Base-by-base conservation (phyloP, 2,113 vertebrate genomes). In the Acrocephalus kingi region DNA sequence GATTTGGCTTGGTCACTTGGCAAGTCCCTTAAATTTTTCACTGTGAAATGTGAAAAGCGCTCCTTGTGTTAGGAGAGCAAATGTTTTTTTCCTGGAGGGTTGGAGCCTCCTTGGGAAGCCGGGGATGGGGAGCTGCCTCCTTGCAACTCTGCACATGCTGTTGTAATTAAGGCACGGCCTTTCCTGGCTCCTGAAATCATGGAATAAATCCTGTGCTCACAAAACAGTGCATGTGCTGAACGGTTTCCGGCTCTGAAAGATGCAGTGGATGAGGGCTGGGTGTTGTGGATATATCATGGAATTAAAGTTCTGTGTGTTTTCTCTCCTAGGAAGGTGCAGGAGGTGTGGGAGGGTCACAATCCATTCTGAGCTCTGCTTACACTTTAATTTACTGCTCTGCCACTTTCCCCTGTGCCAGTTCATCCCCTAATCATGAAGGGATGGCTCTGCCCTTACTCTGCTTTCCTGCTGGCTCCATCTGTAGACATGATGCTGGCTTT, bases 121-220 rank as follows among this genome's bases (percentile, higher is more conserved):
- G 15, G 49, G 1, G 24, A 8, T 63, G 0, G 10, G 78, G 94
- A 95, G 8, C 66, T 25, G 87, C 5, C 69, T 84, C 37, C 63
- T 68, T 0, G 69, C 84, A 58, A 0, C 13, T 2, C n/a, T 33
- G 79, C 55, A 72, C 84, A 75, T 90, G 91, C 68, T 97, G 91
- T 68, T 95, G 89, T 74, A 41, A 92, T 96, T 87, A 91, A 78
- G 76, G 87, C 95, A 7, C 11, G 2, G 92, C 95, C 91, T 94
- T 96, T 95, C 93, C 96, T 94, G 93, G 64, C 91, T 69, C 68
- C 90, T 43, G 81, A 20, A 66, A 61, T 67, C 10, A 61, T 48
- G 62, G 68, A 27, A 63, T 78, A 74, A 96, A 93, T 74, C 69
- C 52, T 39, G 59, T 52, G 75, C 76, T 66, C 76, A 33, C 43